Base-by-base conservation (phyloP, 2,113 vertebrate species). In the Addax nasomaculatus region DNA sequence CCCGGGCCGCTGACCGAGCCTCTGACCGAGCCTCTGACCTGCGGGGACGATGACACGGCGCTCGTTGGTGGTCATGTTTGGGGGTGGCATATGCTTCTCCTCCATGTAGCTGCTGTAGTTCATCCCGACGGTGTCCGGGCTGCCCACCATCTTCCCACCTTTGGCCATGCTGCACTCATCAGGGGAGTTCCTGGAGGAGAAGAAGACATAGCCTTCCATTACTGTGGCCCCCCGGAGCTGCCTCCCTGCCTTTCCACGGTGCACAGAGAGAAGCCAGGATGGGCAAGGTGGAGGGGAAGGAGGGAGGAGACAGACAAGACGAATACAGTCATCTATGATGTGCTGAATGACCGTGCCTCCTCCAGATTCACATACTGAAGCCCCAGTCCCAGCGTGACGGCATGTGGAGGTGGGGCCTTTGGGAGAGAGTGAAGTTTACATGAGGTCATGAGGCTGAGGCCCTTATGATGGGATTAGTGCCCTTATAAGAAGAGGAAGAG, bases 41-140 rank as follows among this genome's bases (percentile, higher is more conserved):
- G 99, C 99, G 23, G 99, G 99, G 53, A 99, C 99, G 80, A 99
- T 99, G 92, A 99, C 99, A 96, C 99, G 98, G 90, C 99, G 99
- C 95, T 99, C 99, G 3, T 98, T 99, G 67, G 99, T 99, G 67
- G 99, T 99, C 99, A 99, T 99, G 98, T 99, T 99, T 7, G 99
- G 99, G 84, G 99, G 99, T 2, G 99, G 98, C n/a, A 99, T 90
- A 9, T 99, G 99, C 93, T 99, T 99, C 98, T 99, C 99, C 98
- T 99, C 99, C 99, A 99, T 98, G 98, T 99, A 99, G 98, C 96
- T 99, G 97, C 99, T 98, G 78, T 99, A 99, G 98, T 91, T 99
- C 99, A 99, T 99, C 45, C 99, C 99, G 23, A 99, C 98, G 0
- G 97, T 96, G 15, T 99, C 99, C 1, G 98, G 98, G 93, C 98